phyloP scores from a whole-genome alignment of 2,113 vertebrate species.

The Cephalophus harveyi region DNA sequence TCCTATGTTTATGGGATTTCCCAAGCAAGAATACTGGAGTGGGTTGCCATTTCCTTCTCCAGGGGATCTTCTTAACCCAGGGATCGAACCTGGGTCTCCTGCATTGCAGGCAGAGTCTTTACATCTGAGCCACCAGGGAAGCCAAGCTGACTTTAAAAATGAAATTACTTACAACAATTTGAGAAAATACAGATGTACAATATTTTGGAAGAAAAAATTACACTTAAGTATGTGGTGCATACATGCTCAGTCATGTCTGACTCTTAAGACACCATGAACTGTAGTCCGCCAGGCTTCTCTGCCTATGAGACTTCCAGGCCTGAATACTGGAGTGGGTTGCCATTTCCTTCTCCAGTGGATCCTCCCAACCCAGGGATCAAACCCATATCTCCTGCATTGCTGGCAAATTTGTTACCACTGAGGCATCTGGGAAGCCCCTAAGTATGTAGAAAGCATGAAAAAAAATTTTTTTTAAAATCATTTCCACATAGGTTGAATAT shows the following conservation, averaged over 20 bases:
- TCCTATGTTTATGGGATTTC: background rate
- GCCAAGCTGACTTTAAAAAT: background rate
- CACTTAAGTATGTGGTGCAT: background rate
- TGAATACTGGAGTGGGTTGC: background rate
- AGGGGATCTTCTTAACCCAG: background rate
- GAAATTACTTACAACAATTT: background rate
- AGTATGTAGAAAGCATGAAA: background rate
- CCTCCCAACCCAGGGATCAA: background rate
- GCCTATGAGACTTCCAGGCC: background rate
- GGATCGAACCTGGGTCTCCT: fast-evolving
- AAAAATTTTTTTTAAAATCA: background rate
- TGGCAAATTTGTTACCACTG: background rate
- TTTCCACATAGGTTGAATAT: background rate
- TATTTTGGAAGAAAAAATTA: background rate
- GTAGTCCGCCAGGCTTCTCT: fast-evolving
- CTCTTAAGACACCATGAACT: background rate
- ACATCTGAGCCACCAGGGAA: background rate
- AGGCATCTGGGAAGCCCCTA: background rate
- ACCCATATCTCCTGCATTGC: background rate
- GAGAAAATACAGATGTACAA: background rate
- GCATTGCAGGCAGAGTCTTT: background rate
- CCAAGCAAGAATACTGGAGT: background rate
- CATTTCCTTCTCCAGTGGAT: background rate
- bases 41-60: background rate
- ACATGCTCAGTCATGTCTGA: background rate